phyloP scores from a whole-genome alignment of 2,113 vertebrate species.

The Ophiodon elongatus region DNA sequence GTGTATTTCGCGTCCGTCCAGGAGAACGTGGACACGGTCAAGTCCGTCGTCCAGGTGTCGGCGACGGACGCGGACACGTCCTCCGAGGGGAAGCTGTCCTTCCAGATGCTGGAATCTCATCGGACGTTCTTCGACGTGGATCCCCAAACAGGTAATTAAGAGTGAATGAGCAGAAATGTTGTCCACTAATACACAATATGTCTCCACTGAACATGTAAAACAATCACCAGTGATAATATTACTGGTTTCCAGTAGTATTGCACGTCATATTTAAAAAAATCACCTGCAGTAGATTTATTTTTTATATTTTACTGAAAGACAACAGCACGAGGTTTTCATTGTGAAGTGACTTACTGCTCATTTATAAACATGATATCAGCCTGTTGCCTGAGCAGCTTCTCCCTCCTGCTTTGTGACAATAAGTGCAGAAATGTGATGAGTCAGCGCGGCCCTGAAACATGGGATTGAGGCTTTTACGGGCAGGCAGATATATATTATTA shows the following conservation, averaged over 20 bases:
- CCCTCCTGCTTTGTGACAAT: background rate
- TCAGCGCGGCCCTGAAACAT: constrained; percentile 2
- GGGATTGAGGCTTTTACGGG: constrained; percentile 5
- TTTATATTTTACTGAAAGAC: background rate
- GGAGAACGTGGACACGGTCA: constrained; percentile 88
- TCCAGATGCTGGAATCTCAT: constrained; percentile 90
- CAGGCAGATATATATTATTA: background rate
- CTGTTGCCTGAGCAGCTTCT: background rate
- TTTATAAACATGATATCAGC: background rate
- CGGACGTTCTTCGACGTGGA: constrained; percentile 87
- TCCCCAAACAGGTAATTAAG: constrained; percentile 87
- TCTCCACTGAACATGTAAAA: background rate
- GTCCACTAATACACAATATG: background rate
- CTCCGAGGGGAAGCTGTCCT: constrained; percentile 90
- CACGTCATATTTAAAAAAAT: background rate
- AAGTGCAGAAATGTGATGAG: background rate
- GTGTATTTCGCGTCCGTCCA: constrained; percentile 90
- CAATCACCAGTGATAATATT: background rate
- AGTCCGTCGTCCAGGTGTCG: constrained; percentile 86
- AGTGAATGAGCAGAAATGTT: background rate
- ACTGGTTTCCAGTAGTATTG: background rate
- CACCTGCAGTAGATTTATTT: background rate
- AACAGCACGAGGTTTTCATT: background rate
- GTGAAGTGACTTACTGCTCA: background rate
- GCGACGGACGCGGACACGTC: constrained; percentile 89